Evolutionary conservation across 1,140 invertebrate genomes (phyloP), one percentile per base, ranked within the genome.

Genomic region (Cecropterus lyciades): DNA sequence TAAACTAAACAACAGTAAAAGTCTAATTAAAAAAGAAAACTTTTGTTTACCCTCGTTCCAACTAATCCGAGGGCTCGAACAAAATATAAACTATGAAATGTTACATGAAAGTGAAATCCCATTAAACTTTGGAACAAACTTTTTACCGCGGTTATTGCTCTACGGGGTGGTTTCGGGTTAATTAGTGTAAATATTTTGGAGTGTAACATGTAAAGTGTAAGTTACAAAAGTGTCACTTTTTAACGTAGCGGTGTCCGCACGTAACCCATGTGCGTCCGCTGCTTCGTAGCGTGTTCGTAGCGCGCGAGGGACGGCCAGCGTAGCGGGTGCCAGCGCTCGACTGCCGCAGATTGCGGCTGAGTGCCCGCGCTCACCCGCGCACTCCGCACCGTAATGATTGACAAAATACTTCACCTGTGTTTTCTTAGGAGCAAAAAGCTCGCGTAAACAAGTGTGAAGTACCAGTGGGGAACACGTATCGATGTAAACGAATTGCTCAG

Each of bases 391-490:
- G 81, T 87, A 91, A 91, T 91, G 84, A 89, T 89, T 90, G 84
- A 90, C 80, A 86, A 88, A 90, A 87, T 86, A 86, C 81, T 84
- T 86, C 74, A 89, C 87, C 84, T 90, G 82, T 87, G 77, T 86
- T 84, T 88, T 90, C 80, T 85, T 84, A 72, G 48, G 65, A 70
- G 57, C 56, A 74, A 67, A 74, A 78, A 79, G 56, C 66, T 72
- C 51, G 33, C 45, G 67, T 76, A 75, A 83, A 84, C 78, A 80
- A 75, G 67, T 75, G 70, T 53, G 51, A 15, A 53, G 13, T 16
- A 27, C 40, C 46, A 66, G 71, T n/a, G 45, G 63, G 51, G 65
- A 62, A 73, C 33, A 59, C 15, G 43, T 70, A 57, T 57, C 37
- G 55, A 45, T 57, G 40, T 40, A 20, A 45, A 42, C 15, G 13